A percentile compares a stretch with the other conserved stretches of the same genome.
phyloP scores from a whole-genome alignment of 30 jellyfish, hydroid and myxozoan species.

The Cassiopea andromeda region DNA sequence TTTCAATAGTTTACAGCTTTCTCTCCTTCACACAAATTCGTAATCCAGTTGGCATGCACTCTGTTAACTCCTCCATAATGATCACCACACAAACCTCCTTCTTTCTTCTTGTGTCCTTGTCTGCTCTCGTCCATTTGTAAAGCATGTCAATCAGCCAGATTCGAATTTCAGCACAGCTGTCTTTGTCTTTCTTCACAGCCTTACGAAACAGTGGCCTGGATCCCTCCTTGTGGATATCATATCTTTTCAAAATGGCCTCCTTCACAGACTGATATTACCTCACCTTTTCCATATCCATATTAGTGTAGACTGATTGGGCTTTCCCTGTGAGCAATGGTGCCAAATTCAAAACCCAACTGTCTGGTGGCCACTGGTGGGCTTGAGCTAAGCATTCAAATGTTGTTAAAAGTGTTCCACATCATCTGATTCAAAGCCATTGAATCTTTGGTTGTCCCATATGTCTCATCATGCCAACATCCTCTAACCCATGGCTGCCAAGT shows the following conservation, averaged over 20 bases:
- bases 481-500: conserved; percentile 1
- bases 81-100: not conserved
- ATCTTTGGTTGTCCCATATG: conserved; percentile 15
- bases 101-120: conserved; percentile 4
- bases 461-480: conserved; percentile 14
- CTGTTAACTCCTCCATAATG: not conserved
- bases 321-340: conserved; percentile 3
- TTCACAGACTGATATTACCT: not conserved
- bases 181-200: not conserved
- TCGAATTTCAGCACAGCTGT: not conserved
- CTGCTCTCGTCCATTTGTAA: not conserved
- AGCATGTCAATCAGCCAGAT: not conserved
- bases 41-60: conserved; percentile 9
- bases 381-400: not conserved
- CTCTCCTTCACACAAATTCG: conserved; percentile 4
- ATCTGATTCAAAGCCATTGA: conserved; percentile 16
- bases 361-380: conserved; percentile 9
- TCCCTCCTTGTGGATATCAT: not conserved
- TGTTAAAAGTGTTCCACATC: conserved; percentile 9
- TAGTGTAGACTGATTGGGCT: not conserved
- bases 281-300: not conserved
- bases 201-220: not conserved
- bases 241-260: not conserved
- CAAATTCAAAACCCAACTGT: conserved; percentile 5
- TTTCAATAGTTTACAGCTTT: not conserved